Conservation (phyloP, 92 coral and sea anemone genomes). For the Chrysogorgia sp. region DNA sequence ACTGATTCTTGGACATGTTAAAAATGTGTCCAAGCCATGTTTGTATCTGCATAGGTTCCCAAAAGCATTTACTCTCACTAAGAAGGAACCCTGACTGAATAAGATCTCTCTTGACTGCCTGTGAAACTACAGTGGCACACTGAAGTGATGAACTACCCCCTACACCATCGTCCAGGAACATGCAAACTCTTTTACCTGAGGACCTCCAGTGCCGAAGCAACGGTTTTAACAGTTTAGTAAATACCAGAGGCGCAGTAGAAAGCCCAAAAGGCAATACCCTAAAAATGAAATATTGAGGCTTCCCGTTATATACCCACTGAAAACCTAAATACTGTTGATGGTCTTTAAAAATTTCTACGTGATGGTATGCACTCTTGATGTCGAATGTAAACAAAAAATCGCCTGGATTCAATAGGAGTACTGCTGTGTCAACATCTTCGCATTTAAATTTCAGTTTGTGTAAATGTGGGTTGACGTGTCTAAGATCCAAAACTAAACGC, state of each 20-base stretch:
- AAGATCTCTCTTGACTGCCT: not conserved
- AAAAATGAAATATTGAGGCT: conserved; percentile 6
- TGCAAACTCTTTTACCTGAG: conserved; percentile 24
- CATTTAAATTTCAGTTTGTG: not conserved
- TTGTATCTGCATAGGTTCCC: not conserved
- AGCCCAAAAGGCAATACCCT: conserved; percentile 1
- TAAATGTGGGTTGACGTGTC: conserved; percentile 54
- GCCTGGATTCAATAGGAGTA: not conserved
- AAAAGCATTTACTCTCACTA: conserved; percentile 15
- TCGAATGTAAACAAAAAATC: conserved; percentile 30
- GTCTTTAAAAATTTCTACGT: conserved; percentile 15
- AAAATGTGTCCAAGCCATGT: conserved; percentile 50
- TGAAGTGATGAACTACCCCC: not conserved
- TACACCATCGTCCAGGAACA: conserved; percentile 30
- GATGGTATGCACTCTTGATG: conserved; percentile 27
- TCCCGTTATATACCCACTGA: conserved; percentile 8
- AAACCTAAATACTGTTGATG: conserved; percentile 20
- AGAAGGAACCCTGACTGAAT: conserved; percentile 22
- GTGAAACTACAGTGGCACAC: conserved; percentile 7
- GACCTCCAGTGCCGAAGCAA: conserved; percentile 23
- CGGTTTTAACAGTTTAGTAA: conserved; percentile 19
- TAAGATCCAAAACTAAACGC: conserved; percentile 36
- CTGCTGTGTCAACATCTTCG: not conserved
- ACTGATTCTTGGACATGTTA: conserved; percentile 33
- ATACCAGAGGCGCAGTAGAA: conserved; percentile 8